Percentiles rank a stretch among this genome's conserved stretches.
Evolutionary conservation across 2,888 invertebrate genomes (phyloP).

Genomic region (Ophion slaviceki): DNA sequence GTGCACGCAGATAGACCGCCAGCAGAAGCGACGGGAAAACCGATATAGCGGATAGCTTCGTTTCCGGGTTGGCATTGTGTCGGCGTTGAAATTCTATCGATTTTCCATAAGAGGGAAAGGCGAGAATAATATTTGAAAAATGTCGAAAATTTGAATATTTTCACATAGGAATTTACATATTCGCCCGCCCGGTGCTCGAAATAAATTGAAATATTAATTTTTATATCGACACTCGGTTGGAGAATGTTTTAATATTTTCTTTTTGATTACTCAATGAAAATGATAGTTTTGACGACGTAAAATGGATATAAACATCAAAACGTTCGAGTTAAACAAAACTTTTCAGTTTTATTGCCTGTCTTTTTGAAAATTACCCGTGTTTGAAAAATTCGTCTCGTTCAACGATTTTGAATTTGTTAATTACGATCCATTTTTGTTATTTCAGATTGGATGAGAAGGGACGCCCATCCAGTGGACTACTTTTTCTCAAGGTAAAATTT

Average conservation of each 20-base stretch:
- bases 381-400: neutral
- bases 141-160: neutral
- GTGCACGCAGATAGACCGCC: constrained; percentile 8
- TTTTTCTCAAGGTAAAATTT: constrained; percentile 69
- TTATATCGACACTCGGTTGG: neutral
- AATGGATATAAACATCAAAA: neutral
- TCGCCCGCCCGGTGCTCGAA: neutral
- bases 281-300: neutral
- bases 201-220: constrained; percentile 1
- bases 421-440: neutral
- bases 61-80: constrained; percentile 47
- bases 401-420: neutral
- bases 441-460: constrained; percentile 75
- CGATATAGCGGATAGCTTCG: constrained; percentile 33
- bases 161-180: constrained; percentile 5
- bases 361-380: too few species aligned
- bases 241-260: neutral
- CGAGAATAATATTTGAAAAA: constrained; percentile 2
- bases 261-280: neutral
- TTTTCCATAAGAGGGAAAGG: neutral
- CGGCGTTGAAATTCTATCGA: constrained; percentile 37
- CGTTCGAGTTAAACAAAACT: too few species aligned
- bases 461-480: constrained; percentile 68
- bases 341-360: too few species aligned
- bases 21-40: constrained; percentile 2